Base-by-base conservation (phyloP, 2,888 invertebrate genomes). In the Cosmia trapezina region DNA sequence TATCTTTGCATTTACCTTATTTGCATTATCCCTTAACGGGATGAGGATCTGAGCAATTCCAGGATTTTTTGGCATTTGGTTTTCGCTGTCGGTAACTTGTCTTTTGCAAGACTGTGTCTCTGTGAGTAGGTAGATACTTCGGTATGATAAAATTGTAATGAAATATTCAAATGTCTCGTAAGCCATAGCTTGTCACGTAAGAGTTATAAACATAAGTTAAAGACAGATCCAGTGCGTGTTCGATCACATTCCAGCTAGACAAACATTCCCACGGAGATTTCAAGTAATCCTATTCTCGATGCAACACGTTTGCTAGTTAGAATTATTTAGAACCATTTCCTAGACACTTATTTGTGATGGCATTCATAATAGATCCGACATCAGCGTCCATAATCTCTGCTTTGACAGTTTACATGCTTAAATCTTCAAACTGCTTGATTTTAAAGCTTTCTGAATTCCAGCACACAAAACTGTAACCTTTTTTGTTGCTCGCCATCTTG, bases 401-500 rank as follows among this genome's bases (percentile, higher is more conserved):
- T 73, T 76, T 82, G 77, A 80, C 72, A 86, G 61, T 71, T 75
- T 64, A 70, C 70, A 76, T 51, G 61, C 19, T 64, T 47, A 84
- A 66, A 81, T 77, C 69, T 69, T 49, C 12, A 53, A 83, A 65
- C 61, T 76, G 62, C 74, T 65, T 65, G 61, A 73, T 78, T 70
- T 75, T 68, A 70, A 65, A 73, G 45, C 73, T 65, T 76, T 83
- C 76, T 64, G 70, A 86, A 83, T 87, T 80, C 81, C 76, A 68
- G 75, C 76, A 70, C 73, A 89, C 85, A 88, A 77, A 88, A 89
- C 86, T 80, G 86, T 89, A 89, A 88, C 87, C 89, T 91, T 93
- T 92, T 91, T 89, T 90, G 89, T 89, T 82, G 83, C 70, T 86
- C 88, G 89, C 88, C 90, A 87, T 88, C 88, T 89, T 88, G 83